phyloP scores from a whole-genome alignment of 30 jellyfish, hydroid and myxozoan genomes.

The Chrysaora quinquecirrha region DNA sequence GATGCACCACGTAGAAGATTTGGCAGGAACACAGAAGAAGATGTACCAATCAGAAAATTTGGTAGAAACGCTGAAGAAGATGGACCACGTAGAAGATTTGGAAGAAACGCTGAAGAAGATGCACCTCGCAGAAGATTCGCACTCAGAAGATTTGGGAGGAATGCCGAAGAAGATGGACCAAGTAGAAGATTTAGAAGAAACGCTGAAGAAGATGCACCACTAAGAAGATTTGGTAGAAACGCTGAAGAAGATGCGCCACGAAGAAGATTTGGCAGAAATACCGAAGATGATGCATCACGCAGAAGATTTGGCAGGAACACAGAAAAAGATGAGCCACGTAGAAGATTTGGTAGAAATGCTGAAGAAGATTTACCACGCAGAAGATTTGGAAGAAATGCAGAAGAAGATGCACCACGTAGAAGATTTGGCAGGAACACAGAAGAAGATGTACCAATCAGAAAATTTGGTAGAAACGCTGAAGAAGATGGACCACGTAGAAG shows the following conservation, averaged over 20 bases:
- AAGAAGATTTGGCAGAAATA: background rate
- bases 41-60: background rate
- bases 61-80: background rate
- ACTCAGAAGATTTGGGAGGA: background rate
- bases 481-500: background rate
- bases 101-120: background rate
- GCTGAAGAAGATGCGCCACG: background rate
- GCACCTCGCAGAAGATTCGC: no score
- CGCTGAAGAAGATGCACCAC: background rate
- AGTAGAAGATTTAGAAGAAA: background rate
- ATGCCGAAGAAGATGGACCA: background rate
- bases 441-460: background rate
- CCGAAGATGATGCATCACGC: background rate
- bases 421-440: background rate
- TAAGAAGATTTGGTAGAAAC: background rate
- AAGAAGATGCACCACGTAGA: background rate
- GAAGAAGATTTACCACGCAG: background rate
- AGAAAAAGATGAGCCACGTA: background rate
- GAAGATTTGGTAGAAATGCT: background rate
- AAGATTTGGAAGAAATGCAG: background rate
- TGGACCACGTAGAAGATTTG: background rate
- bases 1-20: background rate
- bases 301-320: background rate
- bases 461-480: background rate
- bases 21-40: background rate